Evolutionary conservation across 1,140 invertebrate species (phyloP), one percentile per base, ranked within the genome.

Genomic region (Drosophila malerkotliana): DNA sequence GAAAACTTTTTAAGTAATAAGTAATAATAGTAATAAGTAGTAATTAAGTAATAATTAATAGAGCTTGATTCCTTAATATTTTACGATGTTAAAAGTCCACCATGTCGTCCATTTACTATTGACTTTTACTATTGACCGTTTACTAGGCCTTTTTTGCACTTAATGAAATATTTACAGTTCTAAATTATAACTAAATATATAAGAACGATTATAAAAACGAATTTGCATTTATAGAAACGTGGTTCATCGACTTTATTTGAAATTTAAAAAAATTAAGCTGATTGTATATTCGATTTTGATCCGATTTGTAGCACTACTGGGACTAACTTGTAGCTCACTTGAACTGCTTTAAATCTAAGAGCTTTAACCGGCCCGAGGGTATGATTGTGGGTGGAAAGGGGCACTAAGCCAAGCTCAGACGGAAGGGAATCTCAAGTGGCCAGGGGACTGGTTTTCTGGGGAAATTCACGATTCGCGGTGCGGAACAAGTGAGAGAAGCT

Each of bases 301-400:
- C 30, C 34, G 32, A 41, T 9, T 47, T 3, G 37, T 34, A 12
- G 15, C 67, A 28, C 2, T 15, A 10, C 10, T 3, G n/a, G 41
- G 72, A 72, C 72, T 81, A 66, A 77, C 78, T 81, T 80, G 58
- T 63, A 49, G 8, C 54, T 52, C 67, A 75, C 64, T 68, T 72
- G 66, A 78, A 75, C 76, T 60, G 54, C 28, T 66, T 80, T 71
- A 80, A 80, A 76, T 80, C 77, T 56, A 7, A 34, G n/a, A 74
- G 58, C 79, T 66, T 34, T 57, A 45, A 30, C 15, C 44, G 24
- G 44, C 7, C 44, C 18, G 44, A 47, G 44, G 44, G 18, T 47
- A 34, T 34, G 59, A 30, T 7, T 44, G 24, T 21, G 66, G 2
- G 26, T 26, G 34, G 58, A 47, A 61, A 7, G 57, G 55, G 49